Evolutionary conservation across 1,140 invertebrate species (phyloP).

Genomic region (Bombus picipes): DNA sequence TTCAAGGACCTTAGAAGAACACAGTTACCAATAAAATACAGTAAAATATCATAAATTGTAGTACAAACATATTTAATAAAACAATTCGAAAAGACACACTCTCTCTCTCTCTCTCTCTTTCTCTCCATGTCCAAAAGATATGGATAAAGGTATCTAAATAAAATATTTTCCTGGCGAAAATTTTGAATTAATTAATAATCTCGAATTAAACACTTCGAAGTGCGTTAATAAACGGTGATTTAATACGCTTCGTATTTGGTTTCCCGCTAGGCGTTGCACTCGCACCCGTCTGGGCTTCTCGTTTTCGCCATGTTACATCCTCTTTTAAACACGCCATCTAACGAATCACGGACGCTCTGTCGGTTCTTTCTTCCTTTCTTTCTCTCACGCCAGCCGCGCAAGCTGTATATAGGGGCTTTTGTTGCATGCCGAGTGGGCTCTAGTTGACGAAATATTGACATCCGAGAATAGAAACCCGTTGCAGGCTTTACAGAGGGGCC

Average conservation of each 20-base stretch:
- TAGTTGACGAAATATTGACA: slow-evolving; percentile 81
- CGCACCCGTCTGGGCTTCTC: slow-evolving; percentile 13
- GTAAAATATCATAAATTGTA: not conserved
- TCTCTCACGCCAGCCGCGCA: slow-evolving; percentile 59
- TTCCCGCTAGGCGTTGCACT: slow-evolving; percentile 9
- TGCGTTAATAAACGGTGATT: slow-evolving; percentile 6
- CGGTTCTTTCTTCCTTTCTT: slow-evolving; percentile 51
- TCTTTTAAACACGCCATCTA: slow-evolving; percentile 43
- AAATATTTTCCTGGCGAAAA: not conserved
- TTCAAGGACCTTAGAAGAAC: not conserved
- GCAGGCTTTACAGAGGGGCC: slow-evolving; percentile 60
- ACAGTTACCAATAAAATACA: no score
- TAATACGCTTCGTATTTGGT: slow-evolving; percentile 18
- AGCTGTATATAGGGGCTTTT: slow-evolving; percentile 66
- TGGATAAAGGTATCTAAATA: not conserved
- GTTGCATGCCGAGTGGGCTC: slow-evolving; percentile 71
- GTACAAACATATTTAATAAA: not conserved
- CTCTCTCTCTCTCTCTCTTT: no score
- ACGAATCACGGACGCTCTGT: slow-evolving; percentile 34
- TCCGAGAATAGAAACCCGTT: slow-evolving; percentile 79
- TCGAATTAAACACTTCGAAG: no score
- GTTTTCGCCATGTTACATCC: slow-evolving; percentile 20
- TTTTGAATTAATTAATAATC: not conserved
- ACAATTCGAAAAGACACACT: not conserved
- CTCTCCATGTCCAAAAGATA: not conserved